Conservation (phyloP, 2,113 vertebrate species). For the Colinus virginianus region DNA sequence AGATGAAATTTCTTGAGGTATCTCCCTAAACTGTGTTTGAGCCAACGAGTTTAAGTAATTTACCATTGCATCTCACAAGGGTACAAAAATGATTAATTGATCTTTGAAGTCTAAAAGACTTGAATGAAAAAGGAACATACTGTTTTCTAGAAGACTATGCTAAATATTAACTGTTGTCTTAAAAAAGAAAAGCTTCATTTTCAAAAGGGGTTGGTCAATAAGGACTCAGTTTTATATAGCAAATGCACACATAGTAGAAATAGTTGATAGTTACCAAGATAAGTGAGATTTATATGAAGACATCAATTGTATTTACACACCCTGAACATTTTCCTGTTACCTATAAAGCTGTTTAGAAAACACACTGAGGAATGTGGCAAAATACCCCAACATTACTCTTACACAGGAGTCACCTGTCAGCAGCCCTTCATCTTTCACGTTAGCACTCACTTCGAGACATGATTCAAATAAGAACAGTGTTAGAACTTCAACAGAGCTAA, state of each 20-base stretch:
- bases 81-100: not conserved
- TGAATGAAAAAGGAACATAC: not conserved
- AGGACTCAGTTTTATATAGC: not conserved
- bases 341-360: not conserved
- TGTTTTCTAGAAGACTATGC: not conserved
- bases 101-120: not conserved
- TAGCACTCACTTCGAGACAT: not conserved
- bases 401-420: fast-evolving
- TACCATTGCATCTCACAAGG: not conserved
- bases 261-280: not conserved
- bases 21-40: not conserved
- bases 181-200: not conserved
- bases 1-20: not conserved
- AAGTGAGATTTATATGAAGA: not conserved
- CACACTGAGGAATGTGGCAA: not conserved
- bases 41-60: not conserved
- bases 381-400: not conserved
- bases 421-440: not conserved
- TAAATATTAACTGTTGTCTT: not conserved
- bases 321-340: not conserved
- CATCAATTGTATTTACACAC: not conserved
- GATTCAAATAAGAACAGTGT: not conserved
- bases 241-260: not conserved
- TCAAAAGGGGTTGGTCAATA: not conserved
- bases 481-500: not conserved